Percentiles rank a stretch among this genome's conserved stretches.
These are phyloP conservation scores for Ascidia mentula DNA, from an alignment of 23 tunicate genomes.

Conservation along the genomic window DNA sequence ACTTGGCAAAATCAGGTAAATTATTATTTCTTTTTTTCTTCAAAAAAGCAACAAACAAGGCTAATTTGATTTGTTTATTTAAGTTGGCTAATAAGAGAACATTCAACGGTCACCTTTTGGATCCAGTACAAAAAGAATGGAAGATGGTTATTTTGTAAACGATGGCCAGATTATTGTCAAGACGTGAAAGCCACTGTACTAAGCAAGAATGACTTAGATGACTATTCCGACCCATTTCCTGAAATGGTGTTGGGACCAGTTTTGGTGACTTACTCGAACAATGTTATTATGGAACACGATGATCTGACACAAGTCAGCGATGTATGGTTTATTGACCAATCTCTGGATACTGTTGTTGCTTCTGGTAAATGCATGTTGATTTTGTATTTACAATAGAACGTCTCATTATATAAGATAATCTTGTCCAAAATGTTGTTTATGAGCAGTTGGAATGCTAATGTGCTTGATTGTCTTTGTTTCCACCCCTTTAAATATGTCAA, in stretches of 20 bases:
- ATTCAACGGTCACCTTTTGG: conserved; percentile 21
- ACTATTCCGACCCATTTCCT: conserved; percentile 14
- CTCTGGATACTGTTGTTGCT: conserved; percentile 35
- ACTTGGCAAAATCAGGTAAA: background rate
- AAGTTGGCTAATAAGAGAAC: background rate
- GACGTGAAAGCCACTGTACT: background rate
- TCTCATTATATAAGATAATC: too few relatives aligned
- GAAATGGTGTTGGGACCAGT: conserved; percentile 31
- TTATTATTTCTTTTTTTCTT: background rate
- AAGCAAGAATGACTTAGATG: background rate
- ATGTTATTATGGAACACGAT: background rate
- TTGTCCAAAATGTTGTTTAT: too few relatives aligned
- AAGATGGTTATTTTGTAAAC: conserved; percentile 44
- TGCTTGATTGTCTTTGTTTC: too few relatives aligned
- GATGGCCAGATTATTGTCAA: conserved; percentile 28
- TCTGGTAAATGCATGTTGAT: conserved; percentile 27
- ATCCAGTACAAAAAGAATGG: conserved; percentile 41
- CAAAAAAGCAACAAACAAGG: background rate
- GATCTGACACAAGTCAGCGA: conserved; percentile 6
- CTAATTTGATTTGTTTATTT: background rate
- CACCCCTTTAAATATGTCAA: too few relatives aligned
- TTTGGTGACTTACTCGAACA: background rate
- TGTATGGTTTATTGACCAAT: conserved; percentile 58
- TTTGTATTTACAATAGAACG: too few relatives aligned
- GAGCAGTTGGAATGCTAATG: too few relatives aligned